Evolutionary conservation across 2,797 vertebrate species (phyloP), one percentile per base, ranked within the genome.

Genomic region (Sus cebifrons): DNA sequence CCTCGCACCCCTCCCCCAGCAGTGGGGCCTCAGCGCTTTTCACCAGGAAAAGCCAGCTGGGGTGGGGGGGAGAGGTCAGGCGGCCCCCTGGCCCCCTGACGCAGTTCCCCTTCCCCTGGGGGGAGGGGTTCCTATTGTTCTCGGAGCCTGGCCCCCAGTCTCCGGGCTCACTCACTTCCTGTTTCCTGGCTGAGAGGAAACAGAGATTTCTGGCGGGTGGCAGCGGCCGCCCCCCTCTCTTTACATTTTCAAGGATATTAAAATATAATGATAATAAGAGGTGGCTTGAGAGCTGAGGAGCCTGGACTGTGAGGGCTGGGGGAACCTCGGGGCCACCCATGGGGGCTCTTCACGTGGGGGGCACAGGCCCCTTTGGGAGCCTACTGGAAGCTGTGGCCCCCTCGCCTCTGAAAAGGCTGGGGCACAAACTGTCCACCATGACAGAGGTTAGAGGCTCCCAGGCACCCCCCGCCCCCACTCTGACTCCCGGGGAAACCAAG

Each of bases 51-150:
- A 97, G 36, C 36, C 36, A 36, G 36, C 36, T 36, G 36, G 36
- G 36, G 36, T 3, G 36, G 36, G 36, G 98, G 98, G 79, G 98
- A 98, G 99, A 99, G 99, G 99, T 99, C 99, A 99, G 98, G 93
- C 97, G 98, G 99, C 98, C 98, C 98, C 96, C 73, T 3, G 67
- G 96, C 97, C 98, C 98, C 98, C 98, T 99, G 99, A 99, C 99
- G 99, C 99, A 99, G 98, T 98, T 99, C 99, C 99, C 97, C 98
- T 99, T 99, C 99, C 99, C 99, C 98, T 98, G 98, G 94, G 97
- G 36, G 36, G 99, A 98, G 98, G 99, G 99, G 98, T 98, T 98
- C 98, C 98, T 98, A 99, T 99, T 99, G 99, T 99, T 99, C 98
- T 98, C 94, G 32, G 90, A 97, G 98, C 98, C 98, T 83, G 97